Conservation (phyloP, 1,140 invertebrate species). For the Aradophagus sp. region DNA sequence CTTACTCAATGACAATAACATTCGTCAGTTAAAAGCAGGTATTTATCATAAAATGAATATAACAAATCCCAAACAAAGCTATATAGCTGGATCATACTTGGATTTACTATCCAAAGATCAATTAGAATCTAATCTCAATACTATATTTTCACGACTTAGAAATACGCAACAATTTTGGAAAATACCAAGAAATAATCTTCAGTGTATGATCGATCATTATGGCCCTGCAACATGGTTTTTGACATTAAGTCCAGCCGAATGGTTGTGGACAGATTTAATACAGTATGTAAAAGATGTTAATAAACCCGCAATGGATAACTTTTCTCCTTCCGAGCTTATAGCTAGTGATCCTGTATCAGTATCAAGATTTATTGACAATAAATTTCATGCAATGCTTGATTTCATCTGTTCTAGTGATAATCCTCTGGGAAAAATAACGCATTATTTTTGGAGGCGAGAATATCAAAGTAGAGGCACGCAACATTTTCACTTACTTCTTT, state of each 20-base stretch:
- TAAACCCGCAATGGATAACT: slow-evolving; percentile 26
- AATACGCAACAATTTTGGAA: slow-evolving; percentile 59
- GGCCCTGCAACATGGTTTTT: slow-evolving; percentile 67
- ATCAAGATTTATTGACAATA: slow-evolving; percentile 38
- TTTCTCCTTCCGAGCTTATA: slow-evolving; percentile 44
- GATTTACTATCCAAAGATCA: slow-evolving; percentile 8
- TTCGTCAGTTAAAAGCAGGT: no score
- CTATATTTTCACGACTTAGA: slow-evolving; percentile 54
- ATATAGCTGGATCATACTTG: slow-evolving; percentile 37
- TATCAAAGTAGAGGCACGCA: no score
- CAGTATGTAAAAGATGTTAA: slow-evolving; percentile 58
- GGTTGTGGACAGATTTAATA: slow-evolving; percentile 62
- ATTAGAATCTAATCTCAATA: slow-evolving; percentile 48
- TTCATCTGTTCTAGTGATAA: not conserved
- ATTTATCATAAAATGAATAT: slow-evolving; percentile 63
- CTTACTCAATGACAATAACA: no score
- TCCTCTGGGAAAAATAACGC: not conserved
- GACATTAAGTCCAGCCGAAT: no score
- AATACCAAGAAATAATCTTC: slow-evolving; percentile 49
- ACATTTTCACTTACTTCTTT: no score
- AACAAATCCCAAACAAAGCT: slow-evolving; percentile 53
- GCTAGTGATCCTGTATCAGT: slow-evolving; percentile 40
- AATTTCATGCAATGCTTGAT: slow-evolving; percentile 10
- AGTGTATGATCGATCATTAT: slow-evolving; percentile 61
- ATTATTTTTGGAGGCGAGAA: not conserved